phyloP scores from a whole-genome alignment of 92 coral and sea anemone species.

The Epizoanthus scotinus region DNA sequence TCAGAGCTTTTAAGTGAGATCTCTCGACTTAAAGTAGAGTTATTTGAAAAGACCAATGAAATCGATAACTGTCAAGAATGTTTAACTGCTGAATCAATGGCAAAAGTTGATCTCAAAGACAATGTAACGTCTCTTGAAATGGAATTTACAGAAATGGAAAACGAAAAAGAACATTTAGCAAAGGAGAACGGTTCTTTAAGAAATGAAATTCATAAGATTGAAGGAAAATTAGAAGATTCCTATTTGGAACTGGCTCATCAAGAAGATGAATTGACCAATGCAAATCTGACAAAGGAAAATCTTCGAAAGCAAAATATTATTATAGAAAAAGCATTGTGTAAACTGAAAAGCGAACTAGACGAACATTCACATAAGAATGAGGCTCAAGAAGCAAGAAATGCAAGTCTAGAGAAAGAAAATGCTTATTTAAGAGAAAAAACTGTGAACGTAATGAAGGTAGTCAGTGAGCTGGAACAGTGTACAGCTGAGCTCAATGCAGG shows the following conservation, averaged over 20 bases:
- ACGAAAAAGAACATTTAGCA: neutral
- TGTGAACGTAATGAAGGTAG: neutral
- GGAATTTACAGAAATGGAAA: conserved; percentile 5
- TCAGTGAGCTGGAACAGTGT: conserved; percentile 11
- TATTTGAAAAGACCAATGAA: neutral
- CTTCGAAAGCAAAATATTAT: conserved; percentile 2
- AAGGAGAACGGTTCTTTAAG: neutral
- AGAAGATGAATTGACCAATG: neutral
- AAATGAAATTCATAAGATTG: neutral
- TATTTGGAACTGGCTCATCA: conserved; percentile 11
- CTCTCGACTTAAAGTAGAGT: conserved; percentile 5
- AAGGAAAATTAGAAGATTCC: conserved; percentile 15
- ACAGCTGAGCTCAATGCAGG: neutral
- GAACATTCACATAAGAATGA: neutral
- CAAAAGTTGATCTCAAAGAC: conserved; percentile 11
- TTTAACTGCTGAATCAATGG: conserved; percentile 11
- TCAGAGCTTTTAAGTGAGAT: conserved; percentile 19
- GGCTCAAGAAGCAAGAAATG: neutral
- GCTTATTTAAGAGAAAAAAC: conserved; percentile 1
- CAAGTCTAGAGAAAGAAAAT: conserved; percentile 12
- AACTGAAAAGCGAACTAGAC: neutral
- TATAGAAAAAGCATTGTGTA: neutral
- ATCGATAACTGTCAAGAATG: conserved; percentile 5
- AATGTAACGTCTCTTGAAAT: neutral
- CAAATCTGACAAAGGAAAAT: neutral